Conservation (phyloP, 2,797 vertebrate genomes). For the Alfaro cultratus region DNA sequence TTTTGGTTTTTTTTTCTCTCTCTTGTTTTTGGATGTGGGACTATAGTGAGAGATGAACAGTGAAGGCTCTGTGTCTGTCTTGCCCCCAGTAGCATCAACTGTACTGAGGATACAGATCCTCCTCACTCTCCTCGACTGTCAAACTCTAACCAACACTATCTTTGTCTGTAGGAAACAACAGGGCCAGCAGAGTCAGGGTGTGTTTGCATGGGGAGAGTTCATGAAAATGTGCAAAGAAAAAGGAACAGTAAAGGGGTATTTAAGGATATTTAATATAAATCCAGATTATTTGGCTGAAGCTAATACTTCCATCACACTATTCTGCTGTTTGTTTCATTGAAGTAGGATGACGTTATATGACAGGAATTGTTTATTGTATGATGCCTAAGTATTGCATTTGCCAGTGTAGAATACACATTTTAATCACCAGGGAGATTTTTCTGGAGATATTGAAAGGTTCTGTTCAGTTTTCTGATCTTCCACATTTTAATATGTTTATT, state of each 20-base stretch:
- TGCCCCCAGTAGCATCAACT: slow-evolving; percentile 27
- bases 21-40: slow-evolving; percentile 11
- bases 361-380: not conserved
- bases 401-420: not conserved
- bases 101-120: slow-evolving; percentile 24
- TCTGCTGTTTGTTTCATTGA: not conserved
- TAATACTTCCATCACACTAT: not conserved
- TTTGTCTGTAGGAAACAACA: slow-evolving; percentile 28
- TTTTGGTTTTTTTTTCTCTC: slow-evolving; percentile 17
- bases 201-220: not conserved
- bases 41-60: slow-evolving; percentile 19
- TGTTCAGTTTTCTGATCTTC: not conserved
- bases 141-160: slow-evolving; percentile 12
- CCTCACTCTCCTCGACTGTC: slow-evolving; percentile 29
- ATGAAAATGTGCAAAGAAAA: not conserved
- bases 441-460: not conserved
- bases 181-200: not conserved
- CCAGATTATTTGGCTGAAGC: not conserved
- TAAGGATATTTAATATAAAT: not conserved
- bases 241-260: not conserved
- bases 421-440: not conserved
- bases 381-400: not conserved
- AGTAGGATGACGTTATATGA: not conserved
- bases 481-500: not conserved
- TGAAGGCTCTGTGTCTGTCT: slow-evolving; percentile 12